phyloP scores from a whole-genome alignment of 1,140 invertebrate species.

The Ostrea edulis region DNA sequence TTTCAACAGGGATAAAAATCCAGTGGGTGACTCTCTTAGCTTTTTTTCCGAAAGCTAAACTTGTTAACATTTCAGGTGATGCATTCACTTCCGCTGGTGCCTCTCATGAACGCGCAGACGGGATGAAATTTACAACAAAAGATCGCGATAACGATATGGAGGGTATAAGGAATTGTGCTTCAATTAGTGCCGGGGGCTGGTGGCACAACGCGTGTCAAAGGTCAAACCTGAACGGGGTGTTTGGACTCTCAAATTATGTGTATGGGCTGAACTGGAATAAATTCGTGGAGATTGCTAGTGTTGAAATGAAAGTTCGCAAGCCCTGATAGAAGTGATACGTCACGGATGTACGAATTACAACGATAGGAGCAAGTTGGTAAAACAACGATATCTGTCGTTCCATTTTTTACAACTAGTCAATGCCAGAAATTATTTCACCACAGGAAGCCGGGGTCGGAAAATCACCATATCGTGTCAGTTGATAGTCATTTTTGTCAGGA shows the following conservation, averaged over 20 bases:
- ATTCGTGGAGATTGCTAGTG: neutral
- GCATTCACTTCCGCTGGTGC: neutral
- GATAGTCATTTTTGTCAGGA: too few relatives aligned
- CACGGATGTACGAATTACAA: too few relatives aligned
- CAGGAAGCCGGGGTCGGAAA: too few relatives aligned
- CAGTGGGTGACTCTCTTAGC: too few relatives aligned
- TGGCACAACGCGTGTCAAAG: constrained; percentile 32
- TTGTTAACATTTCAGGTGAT: neutral
- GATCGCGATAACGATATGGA: constrained; percentile 25
- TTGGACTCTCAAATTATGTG: neutral
- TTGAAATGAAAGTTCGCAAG: constrained; percentile 15
- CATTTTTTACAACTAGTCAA: too few relatives aligned
- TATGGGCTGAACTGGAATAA: neutral
- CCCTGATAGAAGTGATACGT: too few relatives aligned
- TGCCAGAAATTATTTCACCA: too few relatives aligned
- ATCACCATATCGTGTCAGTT: too few relatives aligned
- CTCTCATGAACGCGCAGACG: neutral
- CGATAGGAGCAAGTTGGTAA: too few relatives aligned
- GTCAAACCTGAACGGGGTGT: constrained; percentile 14
- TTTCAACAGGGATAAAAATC: too few relatives aligned
- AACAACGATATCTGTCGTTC: too few relatives aligned
- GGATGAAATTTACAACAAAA: constrained; percentile 29
- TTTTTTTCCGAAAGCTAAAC: too few relatives aligned
- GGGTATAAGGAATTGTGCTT: neutral
- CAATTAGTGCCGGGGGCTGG: neutral